A percentile compares a stretch with the other conserved stretches of the same genome.
Evolutionary conservation across 1,140 invertebrate species (phyloP).

Genomic region (Heliothis virescens): DNA sequence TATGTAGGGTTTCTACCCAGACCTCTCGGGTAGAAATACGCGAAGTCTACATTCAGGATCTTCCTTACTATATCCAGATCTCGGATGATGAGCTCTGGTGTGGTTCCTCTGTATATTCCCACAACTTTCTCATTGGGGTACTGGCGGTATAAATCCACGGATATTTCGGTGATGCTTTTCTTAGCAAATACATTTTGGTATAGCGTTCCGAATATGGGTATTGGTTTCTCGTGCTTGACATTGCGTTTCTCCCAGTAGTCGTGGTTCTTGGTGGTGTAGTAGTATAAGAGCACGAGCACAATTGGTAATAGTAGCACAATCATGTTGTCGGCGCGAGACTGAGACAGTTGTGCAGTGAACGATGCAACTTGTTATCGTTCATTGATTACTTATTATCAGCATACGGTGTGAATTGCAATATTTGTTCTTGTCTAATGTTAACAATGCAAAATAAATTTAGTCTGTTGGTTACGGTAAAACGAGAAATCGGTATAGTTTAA

Average conservation of each 20-base stretch:
- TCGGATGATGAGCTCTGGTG: too few relatives aligned
- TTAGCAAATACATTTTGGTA: slow-evolving; percentile 58
- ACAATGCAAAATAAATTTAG: too few relatives aligned
- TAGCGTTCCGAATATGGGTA: slow-evolving; percentile 71
- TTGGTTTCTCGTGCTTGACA: slow-evolving; percentile 65
- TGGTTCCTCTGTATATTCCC: too few relatives aligned
- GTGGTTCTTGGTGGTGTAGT: slow-evolving; percentile 65
- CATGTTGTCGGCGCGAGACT: slow-evolving; percentile 45
- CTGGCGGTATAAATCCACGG: slow-evolving; percentile 68
- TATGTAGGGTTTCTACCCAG: slow-evolving; percentile 72
- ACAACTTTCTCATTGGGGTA: slow-evolving; percentile 70
- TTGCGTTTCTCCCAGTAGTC: slow-evolving; percentile 72
- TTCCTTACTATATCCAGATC: too few relatives aligned
- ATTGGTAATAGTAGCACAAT: slow-evolving; percentile 54
- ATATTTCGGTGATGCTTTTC: slow-evolving; percentile 60
- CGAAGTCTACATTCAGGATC: slow-evolving; percentile 69
- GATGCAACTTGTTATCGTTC: too few relatives aligned
- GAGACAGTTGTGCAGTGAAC: too few relatives aligned
- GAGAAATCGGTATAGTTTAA: too few relatives aligned
- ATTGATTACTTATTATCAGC: too few relatives aligned
- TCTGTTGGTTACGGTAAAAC: too few relatives aligned
- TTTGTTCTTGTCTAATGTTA: too few relatives aligned
- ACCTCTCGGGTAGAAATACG: slow-evolving; percentile 65
- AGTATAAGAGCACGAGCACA: slow-evolving; percentile 55
- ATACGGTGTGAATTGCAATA: too few relatives aligned